These are phyloP conservation scores for Piprites chloris DNA, from an alignment of 2,113 vertebrate species.

Conservation along the genomic window DNA sequence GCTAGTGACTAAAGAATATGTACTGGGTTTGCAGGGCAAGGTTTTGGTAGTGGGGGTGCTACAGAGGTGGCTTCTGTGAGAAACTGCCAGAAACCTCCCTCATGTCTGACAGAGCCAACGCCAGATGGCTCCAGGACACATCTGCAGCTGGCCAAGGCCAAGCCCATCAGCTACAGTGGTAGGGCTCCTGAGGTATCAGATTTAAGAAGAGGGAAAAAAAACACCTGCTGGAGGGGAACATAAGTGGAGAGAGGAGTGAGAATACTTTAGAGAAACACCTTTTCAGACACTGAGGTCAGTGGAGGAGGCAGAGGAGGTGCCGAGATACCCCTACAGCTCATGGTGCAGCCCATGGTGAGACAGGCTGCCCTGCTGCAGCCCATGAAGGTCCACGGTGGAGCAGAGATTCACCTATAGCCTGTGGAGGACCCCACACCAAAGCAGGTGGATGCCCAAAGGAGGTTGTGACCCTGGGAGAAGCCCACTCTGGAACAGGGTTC, in stretches of 20 bases:
- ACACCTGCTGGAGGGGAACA: neutral
- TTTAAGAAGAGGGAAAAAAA: too few species aligned
- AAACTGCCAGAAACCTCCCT: neutral
- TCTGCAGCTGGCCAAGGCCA: fast-evolving
- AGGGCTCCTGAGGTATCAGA: neutral
- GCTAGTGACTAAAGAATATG: neutral
- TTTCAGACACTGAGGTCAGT: neutral
- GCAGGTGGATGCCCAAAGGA: neutral
- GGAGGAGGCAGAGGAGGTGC: neutral
- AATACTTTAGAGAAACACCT: neutral
- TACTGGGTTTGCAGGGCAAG: neutral
- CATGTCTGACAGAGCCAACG: neutral
- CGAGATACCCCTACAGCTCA: neutral
- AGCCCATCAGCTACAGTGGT: neutral
- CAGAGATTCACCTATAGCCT: neutral
- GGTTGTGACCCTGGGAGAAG: fast-evolving
- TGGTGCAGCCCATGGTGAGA: neutral
- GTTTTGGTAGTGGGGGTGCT: neutral
- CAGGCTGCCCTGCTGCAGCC: neutral
- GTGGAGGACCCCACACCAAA: neutral
- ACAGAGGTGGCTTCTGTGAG: neutral
- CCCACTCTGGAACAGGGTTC: neutral
- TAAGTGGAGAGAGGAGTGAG: neutral
- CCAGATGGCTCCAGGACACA: fast-evolving
- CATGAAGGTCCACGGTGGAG: too few species aligned